phyloP scores from a whole-genome alignment of 2,797 vertebrate genomes.

The Apogon talboti region DNA sequence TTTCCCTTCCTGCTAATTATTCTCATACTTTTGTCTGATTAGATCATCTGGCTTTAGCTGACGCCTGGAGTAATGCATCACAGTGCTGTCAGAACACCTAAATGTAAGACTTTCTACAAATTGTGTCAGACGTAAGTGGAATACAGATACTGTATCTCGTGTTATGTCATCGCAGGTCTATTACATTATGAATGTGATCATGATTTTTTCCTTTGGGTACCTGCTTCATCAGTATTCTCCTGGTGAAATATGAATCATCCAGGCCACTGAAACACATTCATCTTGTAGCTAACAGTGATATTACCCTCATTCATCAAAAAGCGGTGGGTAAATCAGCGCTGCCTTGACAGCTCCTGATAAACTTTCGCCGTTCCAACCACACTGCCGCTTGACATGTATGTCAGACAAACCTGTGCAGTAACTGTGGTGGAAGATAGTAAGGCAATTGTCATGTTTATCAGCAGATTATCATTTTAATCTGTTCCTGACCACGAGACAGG shows the following conservation, averaged over 20 bases:
- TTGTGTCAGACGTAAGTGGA: conserved; percentile 6
- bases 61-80: conserved; percentile 24
- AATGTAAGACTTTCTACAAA: conserved; percentile 19
- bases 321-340: conserved; percentile 16
- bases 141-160: conserved; percentile 31
- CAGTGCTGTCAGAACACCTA: neutral
- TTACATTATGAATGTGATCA: conserved; percentile 42
- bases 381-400: neutral
- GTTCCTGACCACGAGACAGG: neutral
- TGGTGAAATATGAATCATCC: conserved; percentile 45
- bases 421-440: conserved; percentile 5
- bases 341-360: conserved; percentile 42
- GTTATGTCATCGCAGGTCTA: conserved; percentile 18
- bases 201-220: conserved; percentile 28
- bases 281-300: conserved; percentile 62
- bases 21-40: neutral
- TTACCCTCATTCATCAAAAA: conserved; percentile 69
- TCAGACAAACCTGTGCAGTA: conserved; percentile 7
- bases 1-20: neutral
- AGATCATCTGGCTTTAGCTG: neutral
- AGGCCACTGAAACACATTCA: conserved; percentile 57
- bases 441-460: conserved; percentile 8
- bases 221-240: conserved; percentile 64
- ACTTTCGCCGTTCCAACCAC: conserved; percentile 19
- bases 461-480: conserved; percentile 17